Evolutionary conservation across 2,113 vertebrate species (phyloP).

Genomic region (Calidris pugnax): DNA sequence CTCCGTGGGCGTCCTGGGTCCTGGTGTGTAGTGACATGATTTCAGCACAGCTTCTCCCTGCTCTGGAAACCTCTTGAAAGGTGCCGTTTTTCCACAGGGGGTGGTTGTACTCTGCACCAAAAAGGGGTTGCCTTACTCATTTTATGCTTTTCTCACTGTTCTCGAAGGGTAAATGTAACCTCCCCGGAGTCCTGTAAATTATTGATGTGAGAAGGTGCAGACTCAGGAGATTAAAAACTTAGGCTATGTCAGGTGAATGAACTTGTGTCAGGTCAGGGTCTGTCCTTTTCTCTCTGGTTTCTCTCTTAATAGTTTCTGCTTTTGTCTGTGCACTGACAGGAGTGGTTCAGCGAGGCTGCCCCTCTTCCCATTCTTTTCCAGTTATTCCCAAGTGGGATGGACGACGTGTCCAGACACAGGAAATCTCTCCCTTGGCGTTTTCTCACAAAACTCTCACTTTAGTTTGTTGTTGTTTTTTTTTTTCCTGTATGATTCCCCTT

Average conservation of each 20-base stretch:
- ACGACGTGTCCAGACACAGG: too few species aligned
- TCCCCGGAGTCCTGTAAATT: neutral
- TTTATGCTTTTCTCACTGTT: neutral
- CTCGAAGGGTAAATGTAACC: neutral
- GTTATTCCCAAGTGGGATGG: neutral
- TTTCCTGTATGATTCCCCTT: neutral
- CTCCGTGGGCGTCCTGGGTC: neutral
- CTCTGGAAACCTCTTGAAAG: neutral
- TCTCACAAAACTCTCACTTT: neutral
- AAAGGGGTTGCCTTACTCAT: neutral
- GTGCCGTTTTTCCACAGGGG: neutral
- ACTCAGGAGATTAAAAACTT: neutral
- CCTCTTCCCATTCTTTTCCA: neutral
- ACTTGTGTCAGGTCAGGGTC: neutral
- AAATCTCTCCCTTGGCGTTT: neutral
- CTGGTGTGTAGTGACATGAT: neutral
- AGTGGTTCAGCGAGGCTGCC: neutral
- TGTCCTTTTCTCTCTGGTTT: neutral
- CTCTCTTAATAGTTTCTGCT: neutral
- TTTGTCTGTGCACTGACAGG: neutral
- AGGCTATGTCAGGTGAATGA: neutral
- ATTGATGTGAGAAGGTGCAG: neutral
- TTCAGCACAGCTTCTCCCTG: neutral
- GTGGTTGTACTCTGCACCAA: neutral
- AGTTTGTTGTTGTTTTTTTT: neutral